These are phyloP conservation scores for Leptobrachium ailaonicum DNA, from an alignment of 2,113 vertebrate species.

Conservation along the genomic window DNA sequence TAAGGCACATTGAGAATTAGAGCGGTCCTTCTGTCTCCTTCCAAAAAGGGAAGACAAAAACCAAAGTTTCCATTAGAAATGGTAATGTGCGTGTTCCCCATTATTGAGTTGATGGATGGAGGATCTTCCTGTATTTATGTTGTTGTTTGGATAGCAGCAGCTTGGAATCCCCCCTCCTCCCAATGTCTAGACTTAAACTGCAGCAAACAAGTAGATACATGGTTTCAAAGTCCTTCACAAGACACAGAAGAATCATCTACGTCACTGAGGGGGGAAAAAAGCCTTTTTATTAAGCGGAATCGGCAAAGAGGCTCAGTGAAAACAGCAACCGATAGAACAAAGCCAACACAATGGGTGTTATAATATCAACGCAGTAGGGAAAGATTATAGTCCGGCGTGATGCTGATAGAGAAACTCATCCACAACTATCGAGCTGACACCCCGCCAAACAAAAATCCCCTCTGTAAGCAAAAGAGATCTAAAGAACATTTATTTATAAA, in stretches of 20 bases:
- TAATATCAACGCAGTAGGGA: no score
- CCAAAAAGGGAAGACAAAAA: neutral
- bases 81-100: slow-evolving; percentile 39
- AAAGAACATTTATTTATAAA: no score
- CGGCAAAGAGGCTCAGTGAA: no score
- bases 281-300: no score
- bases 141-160: slow-evolving; percentile 53
- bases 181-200: slow-evolving; percentile 54
- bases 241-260: slow-evolving; percentile 2
- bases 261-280: no score
- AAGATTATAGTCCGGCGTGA: no score
- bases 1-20: slow-evolving; percentile 5
- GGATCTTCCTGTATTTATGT: slow-evolving; percentile 56
- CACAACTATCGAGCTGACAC: no score
- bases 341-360: neutral
- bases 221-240: slow-evolving; percentile 56
- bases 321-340: neutral
- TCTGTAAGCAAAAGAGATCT: no score
- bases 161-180: slow-evolving; percentile 54
- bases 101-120: slow-evolving; percentile 58
- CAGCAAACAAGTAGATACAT: slow-evolving; percentile 50
- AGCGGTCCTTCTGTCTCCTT: neutral
- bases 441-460: no score
- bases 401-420: no score
- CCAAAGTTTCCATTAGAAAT: neutral